phyloP scores from a whole-genome alignment of 2,797 vertebrate genomes.

The Megalops cyprinoides region DNA sequence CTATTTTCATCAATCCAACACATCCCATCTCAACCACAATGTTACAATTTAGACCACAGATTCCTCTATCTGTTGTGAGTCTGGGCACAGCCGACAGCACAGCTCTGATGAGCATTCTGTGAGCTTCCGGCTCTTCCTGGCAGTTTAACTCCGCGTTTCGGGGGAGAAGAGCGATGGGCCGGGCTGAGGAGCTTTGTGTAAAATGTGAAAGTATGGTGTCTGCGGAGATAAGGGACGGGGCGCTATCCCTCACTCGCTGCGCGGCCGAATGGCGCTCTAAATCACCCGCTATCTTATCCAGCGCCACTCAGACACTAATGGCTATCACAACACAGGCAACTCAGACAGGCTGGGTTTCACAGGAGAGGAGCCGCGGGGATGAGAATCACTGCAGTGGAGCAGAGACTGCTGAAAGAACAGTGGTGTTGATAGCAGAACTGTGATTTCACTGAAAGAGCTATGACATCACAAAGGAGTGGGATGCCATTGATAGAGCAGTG shows the following conservation, averaged over 20 bases:
- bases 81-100: not conserved
- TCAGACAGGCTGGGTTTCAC: conserved; percentile 10
- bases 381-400: not conserved
- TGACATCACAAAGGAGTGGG: no score
- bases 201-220: conserved; percentile 46
- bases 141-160: not conserved
- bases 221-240: conserved; percentile 44
- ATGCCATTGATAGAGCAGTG: not conserved
- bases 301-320: conserved; percentile 32
- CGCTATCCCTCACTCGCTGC: conserved; percentile 38
- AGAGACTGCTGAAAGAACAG: not conserved
- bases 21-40: no score
- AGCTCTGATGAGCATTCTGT: no score
- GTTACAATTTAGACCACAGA: no score
- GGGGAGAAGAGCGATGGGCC: conserved; percentile 44
- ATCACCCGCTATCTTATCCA: conserved; percentile 51
- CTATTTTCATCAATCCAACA: no score
- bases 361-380: not conserved
- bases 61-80: not conserved
- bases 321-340: conserved; percentile 30
- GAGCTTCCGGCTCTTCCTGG: not conserved
- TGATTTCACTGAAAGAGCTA: not conserved
- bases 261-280: conserved; percentile 42
- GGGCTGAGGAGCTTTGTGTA: conserved; percentile 37
- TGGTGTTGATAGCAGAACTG: not conserved